These are phyloP conservation scores for Zaprionus camerounensis DNA, from an alignment of 1,140 invertebrate species.

Conservation along the genomic window DNA sequence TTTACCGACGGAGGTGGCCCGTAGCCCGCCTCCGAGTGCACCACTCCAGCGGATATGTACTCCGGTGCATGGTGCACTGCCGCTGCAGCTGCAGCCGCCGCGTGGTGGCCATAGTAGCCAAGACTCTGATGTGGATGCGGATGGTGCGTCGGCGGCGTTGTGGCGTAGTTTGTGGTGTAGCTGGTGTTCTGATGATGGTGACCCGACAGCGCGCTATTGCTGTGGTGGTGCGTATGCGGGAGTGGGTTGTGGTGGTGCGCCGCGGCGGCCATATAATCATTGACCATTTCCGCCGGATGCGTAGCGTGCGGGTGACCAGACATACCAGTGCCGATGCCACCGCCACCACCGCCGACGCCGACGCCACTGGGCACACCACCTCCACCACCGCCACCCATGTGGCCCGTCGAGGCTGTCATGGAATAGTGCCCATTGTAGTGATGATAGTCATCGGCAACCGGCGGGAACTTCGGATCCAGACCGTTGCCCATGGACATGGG, in stretches of 20 bases:
- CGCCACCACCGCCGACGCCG: slow-evolving; percentile 33
- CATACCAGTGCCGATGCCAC: slow-evolving; percentile 42
- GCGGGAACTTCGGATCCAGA: slow-evolving; percentile 83
- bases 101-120: slow-evolving; percentile 74
- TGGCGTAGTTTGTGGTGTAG: slow-evolving; percentile 72
- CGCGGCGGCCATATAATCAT: slow-evolving; percentile 77
- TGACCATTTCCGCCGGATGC: slow-evolving; percentile 83
- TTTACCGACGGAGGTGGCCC: slow-evolving; percentile 68
- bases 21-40: slow-evolving; percentile 72
- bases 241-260: slow-evolving; percentile 70
- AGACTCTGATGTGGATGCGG: slow-evolving; percentile 77
- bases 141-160: slow-evolving; percentile 81
- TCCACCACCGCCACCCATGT: slow-evolving; percentile 62
- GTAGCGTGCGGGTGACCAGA: slow-evolving; percentile 79
- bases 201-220: slow-evolving; percentile 75
- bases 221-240: slow-evolving; percentile 78
- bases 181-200: slow-evolving; percentile 79
- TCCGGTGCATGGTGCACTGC: slow-evolving; percentile 76
- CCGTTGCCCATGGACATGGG: slow-evolving; percentile 82
- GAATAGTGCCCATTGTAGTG: slow-evolving; percentile 83
- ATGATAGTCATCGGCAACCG: slow-evolving; percentile 83
- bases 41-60: slow-evolving; percentile 71
- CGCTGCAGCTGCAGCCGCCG: slow-evolving; percentile 57
- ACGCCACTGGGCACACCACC: slow-evolving; percentile 30
- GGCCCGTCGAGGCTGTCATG: slow-evolving; percentile 80